These are phyloP conservation scores for Sebastes taczanowskii DNA, from an alignment of 2,797 vertebrate genomes.

Conservation along the genomic window DNA sequence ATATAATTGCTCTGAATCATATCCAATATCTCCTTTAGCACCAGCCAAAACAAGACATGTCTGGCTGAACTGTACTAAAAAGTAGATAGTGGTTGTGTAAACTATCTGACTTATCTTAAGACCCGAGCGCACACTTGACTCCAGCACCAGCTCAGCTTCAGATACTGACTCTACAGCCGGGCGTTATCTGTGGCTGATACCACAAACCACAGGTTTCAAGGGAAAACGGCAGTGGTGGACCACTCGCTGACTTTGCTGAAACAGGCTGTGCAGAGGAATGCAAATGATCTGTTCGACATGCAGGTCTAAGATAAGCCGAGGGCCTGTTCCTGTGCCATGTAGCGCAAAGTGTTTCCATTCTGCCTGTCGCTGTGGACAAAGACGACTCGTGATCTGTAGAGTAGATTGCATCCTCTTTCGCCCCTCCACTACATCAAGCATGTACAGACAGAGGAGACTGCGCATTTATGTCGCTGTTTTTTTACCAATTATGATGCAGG, in stretches of 20 bases:
- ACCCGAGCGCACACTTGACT: conserved; percentile 35
- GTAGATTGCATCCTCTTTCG: neutral
- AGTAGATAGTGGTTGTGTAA: neutral
- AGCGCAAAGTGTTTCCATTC: conserved; percentile 44
- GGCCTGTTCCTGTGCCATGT: conserved; percentile 10
- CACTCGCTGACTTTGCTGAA: conserved; percentile 49
- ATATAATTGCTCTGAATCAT: neutral
- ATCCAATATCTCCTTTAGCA: neutral
- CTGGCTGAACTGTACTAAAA: neutral
- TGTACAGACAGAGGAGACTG: neutral
- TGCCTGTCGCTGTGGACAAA: neutral
- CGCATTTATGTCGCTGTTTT: neutral
- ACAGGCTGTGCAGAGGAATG: conserved; percentile 61
- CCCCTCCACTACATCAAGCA: neutral
- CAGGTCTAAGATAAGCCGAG: conserved; percentile 54
- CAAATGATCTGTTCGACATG: conserved; percentile 60
- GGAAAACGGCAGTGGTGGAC: conserved; percentile 7
- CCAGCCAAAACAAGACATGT: neutral
- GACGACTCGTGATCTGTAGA: neutral
- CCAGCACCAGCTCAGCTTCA: conserved; percentile 33
- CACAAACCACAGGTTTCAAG: conserved; percentile 35
- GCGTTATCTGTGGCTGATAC: conserved; percentile 51
- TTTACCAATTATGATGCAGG: neutral
- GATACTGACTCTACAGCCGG: conserved; percentile 11
- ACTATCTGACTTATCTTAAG: conserved; percentile 8